Evolutionary conservation across 1,140 invertebrate genomes (phyloP).

Genomic region (Dinoponera quadriceps): DNA sequence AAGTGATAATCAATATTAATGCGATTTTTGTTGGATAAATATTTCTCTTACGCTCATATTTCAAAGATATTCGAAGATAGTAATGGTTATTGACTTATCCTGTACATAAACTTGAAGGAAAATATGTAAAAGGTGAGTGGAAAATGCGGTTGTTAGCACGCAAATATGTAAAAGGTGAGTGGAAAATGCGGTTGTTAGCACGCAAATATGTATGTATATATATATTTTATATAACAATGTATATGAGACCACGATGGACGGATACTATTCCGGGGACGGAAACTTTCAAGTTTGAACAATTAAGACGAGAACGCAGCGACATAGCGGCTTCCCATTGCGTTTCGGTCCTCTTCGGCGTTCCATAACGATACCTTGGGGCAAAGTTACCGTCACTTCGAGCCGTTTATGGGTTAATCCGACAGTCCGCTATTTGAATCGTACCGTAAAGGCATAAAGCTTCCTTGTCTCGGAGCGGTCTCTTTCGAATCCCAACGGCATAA

Average conservation of each 20-base stretch:
- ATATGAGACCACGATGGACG: slow-evolving; percentile 28
- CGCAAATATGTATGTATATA: background rate
- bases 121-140: too few species aligned
- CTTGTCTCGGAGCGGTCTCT: slow-evolving; percentile 63
- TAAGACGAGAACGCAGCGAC: slow-evolving; percentile 62
- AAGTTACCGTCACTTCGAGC: slow-evolving; percentile 65
- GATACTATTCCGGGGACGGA: slow-evolving; percentile 15
- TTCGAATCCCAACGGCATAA: slow-evolving; percentile 65
- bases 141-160: too few species aligned
- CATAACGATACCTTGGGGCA: slow-evolving; percentile 71
- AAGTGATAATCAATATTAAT: too few species aligned
- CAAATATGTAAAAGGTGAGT: too few species aligned
- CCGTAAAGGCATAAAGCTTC: slow-evolving; percentile 72
- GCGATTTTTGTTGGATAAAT: too few species aligned
- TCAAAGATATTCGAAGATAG: too few species aligned
- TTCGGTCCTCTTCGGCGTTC: slow-evolving; percentile 60
- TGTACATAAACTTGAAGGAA: too few species aligned
- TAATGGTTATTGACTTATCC: too few species aligned
- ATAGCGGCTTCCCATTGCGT: slow-evolving; percentile 60
- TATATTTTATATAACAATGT: slow-evolving; percentile 16
- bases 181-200: too few species aligned
- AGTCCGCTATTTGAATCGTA: slow-evolving; percentile 57
- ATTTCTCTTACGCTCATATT: too few species aligned
- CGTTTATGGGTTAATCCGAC: slow-evolving; percentile 71
- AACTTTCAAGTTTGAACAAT: slow-evolving; percentile 56